A percentile compares a stretch with the other conserved stretches of the same genome.
These are phyloP conservation scores for Pegoplata infirma DNA, from an alignment of 2,888 invertebrate genomes.

Conservation along the genomic window DNA sequence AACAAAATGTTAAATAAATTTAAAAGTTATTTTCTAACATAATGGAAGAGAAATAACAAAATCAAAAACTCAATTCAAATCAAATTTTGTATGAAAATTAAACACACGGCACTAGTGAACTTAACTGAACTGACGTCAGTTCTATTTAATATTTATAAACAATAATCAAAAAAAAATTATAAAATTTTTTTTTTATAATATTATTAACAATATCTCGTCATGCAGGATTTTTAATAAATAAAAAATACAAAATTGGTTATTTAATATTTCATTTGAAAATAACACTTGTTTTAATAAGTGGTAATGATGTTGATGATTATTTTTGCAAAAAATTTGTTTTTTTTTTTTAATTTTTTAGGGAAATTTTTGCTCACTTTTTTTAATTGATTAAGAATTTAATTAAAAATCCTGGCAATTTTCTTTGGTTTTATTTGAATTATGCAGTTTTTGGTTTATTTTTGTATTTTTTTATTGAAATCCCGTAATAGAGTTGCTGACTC, in stretches of 20 bases:
- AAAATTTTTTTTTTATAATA: not conserved
- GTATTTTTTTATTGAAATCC: slow-evolving; percentile 13
- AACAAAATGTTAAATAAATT: not conserved
- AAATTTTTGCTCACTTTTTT: not conserved
- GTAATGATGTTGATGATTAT: too few species aligned
- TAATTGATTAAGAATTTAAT: not conserved
- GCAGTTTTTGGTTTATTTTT: not conserved
- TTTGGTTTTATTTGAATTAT: not conserved
- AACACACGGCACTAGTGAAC: slow-evolving; percentile 38
- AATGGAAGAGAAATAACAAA: slow-evolving; percentile 10
- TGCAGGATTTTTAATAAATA: not conserved
- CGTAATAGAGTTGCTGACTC: slow-evolving; percentile 69
- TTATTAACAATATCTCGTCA: not conserved
- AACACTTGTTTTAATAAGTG: not conserved
- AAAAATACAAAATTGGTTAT: too few species aligned
- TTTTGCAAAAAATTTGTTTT: not conserved
- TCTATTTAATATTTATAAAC: slow-evolving; percentile 1
- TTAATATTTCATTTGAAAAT: not conserved
- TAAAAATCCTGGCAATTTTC: slow-evolving; percentile 27
- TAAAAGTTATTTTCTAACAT: not conserved
- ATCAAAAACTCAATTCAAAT: too few species aligned
- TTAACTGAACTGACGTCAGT: slow-evolving; percentile 46
- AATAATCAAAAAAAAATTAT: not conserved
- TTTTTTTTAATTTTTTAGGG: too few species aligned
- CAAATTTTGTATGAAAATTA: slow-evolving; percentile 30